Conservation (phyloP, 2,797 vertebrate genomes). For the Neosalanx taihuensis region DNA sequence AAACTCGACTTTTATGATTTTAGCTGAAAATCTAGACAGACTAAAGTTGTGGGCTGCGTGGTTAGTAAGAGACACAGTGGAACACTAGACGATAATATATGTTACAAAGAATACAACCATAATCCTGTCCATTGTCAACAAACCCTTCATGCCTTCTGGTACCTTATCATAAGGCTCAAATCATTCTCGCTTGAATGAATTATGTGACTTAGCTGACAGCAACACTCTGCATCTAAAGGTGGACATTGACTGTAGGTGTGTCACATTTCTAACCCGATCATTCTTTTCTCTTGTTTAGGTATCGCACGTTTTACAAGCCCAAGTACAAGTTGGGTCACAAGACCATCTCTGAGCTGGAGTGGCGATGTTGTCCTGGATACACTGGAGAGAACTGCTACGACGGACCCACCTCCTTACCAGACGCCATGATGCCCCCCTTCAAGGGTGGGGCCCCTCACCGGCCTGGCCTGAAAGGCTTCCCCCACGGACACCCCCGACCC, state of each 20-base stretch:
- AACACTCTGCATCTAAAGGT: background rate
- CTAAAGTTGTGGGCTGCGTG: too few species aligned
- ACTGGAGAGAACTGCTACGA: conserved; percentile 86
- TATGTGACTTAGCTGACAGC: background rate
- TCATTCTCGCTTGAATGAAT: background rate
- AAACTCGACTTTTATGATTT: too few species aligned
- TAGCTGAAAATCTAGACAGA: too few species aligned
- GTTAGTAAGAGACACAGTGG: too few species aligned
- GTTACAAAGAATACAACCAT: too few species aligned
- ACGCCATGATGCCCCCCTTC: conserved; percentile 72
- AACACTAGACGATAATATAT: too few species aligned
- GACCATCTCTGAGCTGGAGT: conserved; percentile 89
- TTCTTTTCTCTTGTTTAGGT: conserved; percentile 71
- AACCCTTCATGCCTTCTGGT: conserved; percentile 14
- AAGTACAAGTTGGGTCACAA: conserved; percentile 93
- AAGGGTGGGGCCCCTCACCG: conserved; percentile 74
- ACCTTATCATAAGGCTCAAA: background rate
- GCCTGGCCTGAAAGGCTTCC: conserved; percentile 78
- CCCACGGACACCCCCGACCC: conserved; percentile 71
- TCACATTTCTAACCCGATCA: conserved; percentile 1
- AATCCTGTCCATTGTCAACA: too few species aligned
- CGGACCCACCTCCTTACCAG: conserved; percentile 75
- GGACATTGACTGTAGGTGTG: background rate
- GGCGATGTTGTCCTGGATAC: conserved; percentile 93
- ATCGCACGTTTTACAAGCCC: conserved; percentile 89